A percentile compares a stretch with the other conserved stretches of the same genome.
These are phyloP conservation scores for Apus apus DNA, from an alignment of 2,113 vertebrate species.

Conservation along the genomic window DNA sequence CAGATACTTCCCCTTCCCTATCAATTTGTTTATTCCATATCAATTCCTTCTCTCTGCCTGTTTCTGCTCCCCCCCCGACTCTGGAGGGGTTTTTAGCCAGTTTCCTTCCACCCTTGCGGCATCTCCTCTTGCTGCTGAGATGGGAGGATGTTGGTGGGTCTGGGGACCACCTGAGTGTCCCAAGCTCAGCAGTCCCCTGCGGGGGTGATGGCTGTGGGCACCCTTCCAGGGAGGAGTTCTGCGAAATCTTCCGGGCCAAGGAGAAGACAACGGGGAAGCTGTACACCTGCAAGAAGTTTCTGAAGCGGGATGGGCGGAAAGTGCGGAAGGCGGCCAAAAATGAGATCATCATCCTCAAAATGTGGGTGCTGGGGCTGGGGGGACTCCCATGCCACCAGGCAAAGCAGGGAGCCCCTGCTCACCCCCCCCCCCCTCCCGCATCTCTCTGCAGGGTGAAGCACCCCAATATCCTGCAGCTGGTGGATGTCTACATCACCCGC, in stretches of 20 bases:
- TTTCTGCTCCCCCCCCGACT: neutral
- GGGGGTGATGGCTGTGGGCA: neutral
- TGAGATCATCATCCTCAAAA: conserved; percentile 96
- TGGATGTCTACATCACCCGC: conserved; percentile 96
- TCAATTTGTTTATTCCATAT: neutral
- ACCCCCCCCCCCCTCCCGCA: neutral
- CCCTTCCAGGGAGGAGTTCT: conserved; percentile 93
- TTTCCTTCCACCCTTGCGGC: neutral
- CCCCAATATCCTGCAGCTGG: conserved; percentile 94
- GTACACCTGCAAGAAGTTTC: conserved; percentile 97
- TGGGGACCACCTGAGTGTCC: rapidly evolving
- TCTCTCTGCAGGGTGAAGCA: conserved; percentile 89
- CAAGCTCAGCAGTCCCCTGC: neutral
- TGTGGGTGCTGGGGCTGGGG: conserved; percentile 78
- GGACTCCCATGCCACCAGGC: rapidly evolving
- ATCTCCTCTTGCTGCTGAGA: neutral
- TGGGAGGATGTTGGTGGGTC: neutral
- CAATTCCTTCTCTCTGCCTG: neutral
- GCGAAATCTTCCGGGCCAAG: conserved; percentile 98
- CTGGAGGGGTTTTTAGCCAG: neutral
- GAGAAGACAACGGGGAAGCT: conserved; percentile 93
- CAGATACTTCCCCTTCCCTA: neutral
- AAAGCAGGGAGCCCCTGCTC: neutral
- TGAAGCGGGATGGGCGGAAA: conserved; percentile 96
- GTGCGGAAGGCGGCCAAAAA: conserved; percentile 98